Percentiles rank a stretch among this genome's conserved stretches.
These are phyloP conservation scores for Melopsittacus undulatus DNA, from an alignment of 2,797 vertebrate genomes.

Conservation along the genomic window DNA sequence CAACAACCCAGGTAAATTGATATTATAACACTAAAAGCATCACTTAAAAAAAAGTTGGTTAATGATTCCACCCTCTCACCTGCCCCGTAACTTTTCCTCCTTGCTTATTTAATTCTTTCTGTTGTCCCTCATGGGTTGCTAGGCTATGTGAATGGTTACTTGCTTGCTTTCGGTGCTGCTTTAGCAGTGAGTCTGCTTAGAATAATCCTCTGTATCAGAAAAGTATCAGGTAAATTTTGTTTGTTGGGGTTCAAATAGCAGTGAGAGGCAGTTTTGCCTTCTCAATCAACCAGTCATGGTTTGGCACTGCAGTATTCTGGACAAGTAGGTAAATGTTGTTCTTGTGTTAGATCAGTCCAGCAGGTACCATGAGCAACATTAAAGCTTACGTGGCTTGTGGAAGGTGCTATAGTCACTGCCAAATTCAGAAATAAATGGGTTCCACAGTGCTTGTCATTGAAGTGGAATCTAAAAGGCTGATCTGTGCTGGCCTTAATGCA, in stretches of 20 bases:
- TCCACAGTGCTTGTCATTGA: background rate
- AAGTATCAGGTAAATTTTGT: background rate
- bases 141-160: background rate
- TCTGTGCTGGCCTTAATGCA: background rate
- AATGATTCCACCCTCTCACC: background rate
- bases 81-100: background rate
- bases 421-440: background rate
- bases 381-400: background rate
- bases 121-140: background rate
- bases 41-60: background rate
- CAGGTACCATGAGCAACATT: background rate
- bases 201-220: background rate
- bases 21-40: background rate
- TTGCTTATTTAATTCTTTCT: background rate
- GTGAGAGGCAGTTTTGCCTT: background rate
- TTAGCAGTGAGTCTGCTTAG: background rate
- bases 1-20: background rate
- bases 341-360: background rate
- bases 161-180: background rate
- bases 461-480: background rate
- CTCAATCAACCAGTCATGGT: background rate
- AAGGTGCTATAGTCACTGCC: background rate
- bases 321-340: background rate
- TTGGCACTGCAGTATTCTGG: background rate
- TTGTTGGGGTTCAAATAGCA: background rate